Conservation (phyloP, 2,113 vertebrate species). For the Bambusicola thoracicus region DNA sequence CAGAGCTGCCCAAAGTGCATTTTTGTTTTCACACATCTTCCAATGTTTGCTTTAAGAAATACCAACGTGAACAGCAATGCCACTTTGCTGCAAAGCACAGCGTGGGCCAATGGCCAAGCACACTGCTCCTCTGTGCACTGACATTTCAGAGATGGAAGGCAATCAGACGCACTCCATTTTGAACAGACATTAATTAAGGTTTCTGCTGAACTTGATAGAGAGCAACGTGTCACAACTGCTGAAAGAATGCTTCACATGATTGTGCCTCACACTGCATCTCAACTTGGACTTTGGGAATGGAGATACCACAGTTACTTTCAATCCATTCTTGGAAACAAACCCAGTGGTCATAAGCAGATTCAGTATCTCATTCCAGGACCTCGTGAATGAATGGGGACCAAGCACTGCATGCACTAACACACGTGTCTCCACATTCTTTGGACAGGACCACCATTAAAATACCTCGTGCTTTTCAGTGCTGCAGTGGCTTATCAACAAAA, state of each 20-base stretch:
- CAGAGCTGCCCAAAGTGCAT: background rate
- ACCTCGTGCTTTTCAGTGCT: background rate
- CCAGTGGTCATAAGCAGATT: background rate
- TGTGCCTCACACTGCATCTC: background rate
- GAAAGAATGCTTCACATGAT: background rate
- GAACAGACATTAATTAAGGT: background rate
- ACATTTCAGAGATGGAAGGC: background rate
- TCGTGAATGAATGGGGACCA: background rate
- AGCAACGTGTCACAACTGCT: background rate
- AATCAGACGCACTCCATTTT: background rate
- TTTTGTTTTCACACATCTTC: background rate
- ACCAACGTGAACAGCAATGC: background rate
- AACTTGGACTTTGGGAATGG: background rate
- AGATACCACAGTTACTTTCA: background rate
- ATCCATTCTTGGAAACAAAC: background rate
- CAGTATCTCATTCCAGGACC: background rate
- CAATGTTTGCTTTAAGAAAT: background rate
- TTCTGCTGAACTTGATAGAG: background rate
- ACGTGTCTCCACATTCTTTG: accelerated
- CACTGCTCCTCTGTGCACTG: background rate
- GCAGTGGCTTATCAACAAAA: background rate
- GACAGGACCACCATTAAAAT: background rate
- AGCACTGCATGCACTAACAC: accelerated
- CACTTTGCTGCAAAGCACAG: background rate
- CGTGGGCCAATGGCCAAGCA: background rate